A percentile compares a stretch with the other conserved stretches of the same genome.
Evolutionary conservation across 2,888 invertebrate species (phyloP).

Genomic region (Idaea dimidiata): DNA sequence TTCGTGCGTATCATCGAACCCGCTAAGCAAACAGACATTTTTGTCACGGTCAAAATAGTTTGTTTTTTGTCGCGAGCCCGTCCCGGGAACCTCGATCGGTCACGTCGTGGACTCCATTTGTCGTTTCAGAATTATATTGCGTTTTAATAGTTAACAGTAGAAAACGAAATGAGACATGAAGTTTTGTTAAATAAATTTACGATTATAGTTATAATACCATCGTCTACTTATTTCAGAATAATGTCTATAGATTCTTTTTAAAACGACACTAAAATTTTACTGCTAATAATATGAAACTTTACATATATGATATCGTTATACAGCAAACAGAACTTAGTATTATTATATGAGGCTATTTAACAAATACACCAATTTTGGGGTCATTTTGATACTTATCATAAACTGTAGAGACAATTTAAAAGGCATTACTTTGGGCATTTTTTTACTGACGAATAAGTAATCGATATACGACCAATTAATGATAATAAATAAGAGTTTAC

Average conservation of each 20-base stretch:
- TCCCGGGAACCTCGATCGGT: conserved; percentile 49
- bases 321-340: neutral
- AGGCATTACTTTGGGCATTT: neutral
- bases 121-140: conserved; percentile 20
- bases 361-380: neutral
- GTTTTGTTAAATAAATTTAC: neutral
- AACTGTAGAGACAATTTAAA: neutral
- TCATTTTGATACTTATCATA: neutral
- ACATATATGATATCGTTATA: neutral
- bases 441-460: neutral
- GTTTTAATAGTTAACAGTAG: neutral
- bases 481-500: neutral
- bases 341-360: neutral
- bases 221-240: neutral
- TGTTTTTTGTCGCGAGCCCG: conserved; percentile 62
- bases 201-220: neutral
- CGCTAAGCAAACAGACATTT: conserved; percentile 67
- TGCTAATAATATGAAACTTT: neutral
- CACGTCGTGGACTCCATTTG: conserved; percentile 52
- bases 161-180: neutral
- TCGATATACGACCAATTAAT: neutral
- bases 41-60: conserved; percentile 72
- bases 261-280: conserved; percentile 1
- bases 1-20: conserved; percentile 72
- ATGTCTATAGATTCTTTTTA: neutral